Evolutionary conservation across 2,888 invertebrate species (phyloP).

Genomic region (Subacronicta megacephala): DNA sequence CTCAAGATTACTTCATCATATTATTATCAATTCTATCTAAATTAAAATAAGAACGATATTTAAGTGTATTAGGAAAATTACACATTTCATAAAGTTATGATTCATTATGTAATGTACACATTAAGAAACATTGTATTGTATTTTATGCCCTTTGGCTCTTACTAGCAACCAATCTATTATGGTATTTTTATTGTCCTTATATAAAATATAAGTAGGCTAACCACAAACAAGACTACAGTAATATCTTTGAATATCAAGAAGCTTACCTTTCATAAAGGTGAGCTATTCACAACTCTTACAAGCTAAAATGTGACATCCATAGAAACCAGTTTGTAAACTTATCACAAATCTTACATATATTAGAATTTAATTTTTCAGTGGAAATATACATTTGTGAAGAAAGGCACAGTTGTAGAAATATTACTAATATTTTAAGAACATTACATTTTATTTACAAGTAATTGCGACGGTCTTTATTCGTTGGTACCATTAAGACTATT

Average conservation of each 20-base stretch:
- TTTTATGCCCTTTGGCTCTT: no score
- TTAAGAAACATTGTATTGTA: no score
- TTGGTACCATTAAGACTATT: conserved; percentile 1
- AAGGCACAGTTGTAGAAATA: conserved; percentile 7
- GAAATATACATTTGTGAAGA: conserved; percentile 10
- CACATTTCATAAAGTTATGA: no score
- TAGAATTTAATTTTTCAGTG: conserved; percentile 1
- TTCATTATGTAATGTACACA: no score
- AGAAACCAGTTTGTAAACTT: conserved; percentile 20
- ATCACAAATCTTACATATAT: conserved; percentile 21
- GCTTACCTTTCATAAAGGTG: conserved; percentile 38
- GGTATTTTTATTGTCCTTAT: neutral
- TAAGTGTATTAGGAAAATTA: no score
- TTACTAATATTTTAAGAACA: conserved; percentile 5
- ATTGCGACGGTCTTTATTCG: conserved; percentile 4
- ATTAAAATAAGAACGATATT: no score
- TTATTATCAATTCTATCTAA: no score
- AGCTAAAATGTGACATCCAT: conserved; percentile 17
- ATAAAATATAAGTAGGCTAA: conserved; percentile 1
- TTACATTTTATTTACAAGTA: conserved; percentile 4
- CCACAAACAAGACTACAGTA: conserved; percentile 20
- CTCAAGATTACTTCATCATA: no score
- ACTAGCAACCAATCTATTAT: no score
- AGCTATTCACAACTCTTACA: conserved; percentile 8
- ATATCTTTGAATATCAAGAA: conserved; percentile 45